phyloP scores from a whole-genome alignment of 2,113 vertebrate species.

The Carlito syrichta region DNA sequence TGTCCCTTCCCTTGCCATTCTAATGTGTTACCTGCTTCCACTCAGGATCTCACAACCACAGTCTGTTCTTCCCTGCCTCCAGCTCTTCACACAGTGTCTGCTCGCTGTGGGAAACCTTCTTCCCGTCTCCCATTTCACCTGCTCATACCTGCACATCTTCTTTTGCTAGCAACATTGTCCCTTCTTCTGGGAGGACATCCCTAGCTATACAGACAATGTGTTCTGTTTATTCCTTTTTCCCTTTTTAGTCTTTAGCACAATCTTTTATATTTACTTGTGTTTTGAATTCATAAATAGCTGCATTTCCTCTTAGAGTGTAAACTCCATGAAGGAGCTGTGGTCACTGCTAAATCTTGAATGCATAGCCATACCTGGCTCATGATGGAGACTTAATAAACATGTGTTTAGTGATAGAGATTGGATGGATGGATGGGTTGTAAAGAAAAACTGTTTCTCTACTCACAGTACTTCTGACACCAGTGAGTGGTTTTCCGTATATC shows the following conservation, averaged over 20 bases:
- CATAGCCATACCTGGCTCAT: background rate
- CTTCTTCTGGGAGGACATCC: background rate
- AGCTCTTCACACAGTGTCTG: background rate
- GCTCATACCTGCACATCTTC: background rate
- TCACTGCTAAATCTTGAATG: background rate
- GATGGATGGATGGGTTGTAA: background rate
- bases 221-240: background rate
- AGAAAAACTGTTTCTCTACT: background rate
- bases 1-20: background rate
- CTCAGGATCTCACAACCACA: no score
- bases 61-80: background rate
- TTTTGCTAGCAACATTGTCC: background rate
- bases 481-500: background rate
- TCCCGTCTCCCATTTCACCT: no score
- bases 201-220: background rate
- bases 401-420: background rate
- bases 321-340: background rate
- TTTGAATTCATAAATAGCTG: background rate
- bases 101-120: background rate
- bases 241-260: background rate
- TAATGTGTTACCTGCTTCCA: fast-evolving
- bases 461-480: background rate
- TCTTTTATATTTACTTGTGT: background rate
- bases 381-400: background rate
- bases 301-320: background rate